Base-by-base conservation (phyloP, 2,888 invertebrate species). In the Drosophila mercatorum region DNA sequence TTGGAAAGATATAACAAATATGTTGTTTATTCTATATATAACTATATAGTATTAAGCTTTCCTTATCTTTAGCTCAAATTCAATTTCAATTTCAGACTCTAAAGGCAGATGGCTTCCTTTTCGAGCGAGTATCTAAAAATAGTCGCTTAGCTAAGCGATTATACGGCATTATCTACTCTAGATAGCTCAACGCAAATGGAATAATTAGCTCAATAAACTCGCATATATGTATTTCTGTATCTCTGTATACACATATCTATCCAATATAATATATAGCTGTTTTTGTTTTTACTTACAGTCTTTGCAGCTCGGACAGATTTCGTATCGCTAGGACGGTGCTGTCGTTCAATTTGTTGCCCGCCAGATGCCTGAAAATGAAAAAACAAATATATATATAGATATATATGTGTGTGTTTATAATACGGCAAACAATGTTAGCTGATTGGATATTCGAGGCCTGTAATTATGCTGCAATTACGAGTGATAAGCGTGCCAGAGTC, bases 321-420 rank as follows among this genome's bases (percentile, higher is more conserved):
- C 86, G 85, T 76, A 94, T 93, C 67, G 93, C 92, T 68, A 93
- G 90, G 49, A 93, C 94, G 75, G 93, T 94, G 82, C 92, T 92
- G 76, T 93, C 92, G 62, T 93, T 92, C 52, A 95, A 90, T 84
- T 94, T 93, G 87, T 95, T 95, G 68, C 93, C 93, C 66, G 94
- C 94, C 80, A 95, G 91, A 88, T 95, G 94, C 83, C 95, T 95
- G 92, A 49, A 67, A 40, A 41, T 51, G 11, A 51, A 51, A 49
- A 51, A 51, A 51, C 34, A 11, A 34, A 51, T 34, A 17, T 34
- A 43, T 34, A 11, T 40, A 28, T n/a, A 12, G 5, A 31, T 43
- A 36, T 10, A n/a, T 28, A 3, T 34, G 26, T 11, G 10, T 10
- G 28, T 31, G 40, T 22, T n/a, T 14, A 7, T 34, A 52, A 61